Evolutionary conservation across 2,797 vertebrate species (phyloP).

Genomic region (Mycteria americana): DNA sequence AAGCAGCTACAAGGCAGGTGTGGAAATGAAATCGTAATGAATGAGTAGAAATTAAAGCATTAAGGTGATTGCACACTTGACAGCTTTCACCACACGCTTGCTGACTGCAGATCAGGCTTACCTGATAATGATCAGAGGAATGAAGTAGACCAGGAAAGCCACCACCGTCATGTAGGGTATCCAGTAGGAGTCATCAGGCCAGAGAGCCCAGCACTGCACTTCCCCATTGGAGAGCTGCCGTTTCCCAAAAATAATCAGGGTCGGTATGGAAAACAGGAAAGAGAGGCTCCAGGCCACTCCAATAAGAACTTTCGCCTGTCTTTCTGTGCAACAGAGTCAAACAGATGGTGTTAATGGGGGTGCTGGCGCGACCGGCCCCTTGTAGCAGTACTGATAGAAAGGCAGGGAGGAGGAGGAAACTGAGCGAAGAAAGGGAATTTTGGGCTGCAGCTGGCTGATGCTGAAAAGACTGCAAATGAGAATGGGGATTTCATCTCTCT

Average conservation of each 20-base stretch:
- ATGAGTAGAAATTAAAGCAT: slow-evolving; percentile 23
- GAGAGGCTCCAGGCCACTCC: slow-evolving; percentile 75
- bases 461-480: neutral
- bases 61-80: neutral
- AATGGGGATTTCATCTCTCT: neutral
- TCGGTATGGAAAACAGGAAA: slow-evolving; percentile 81
- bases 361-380: fast-evolving
- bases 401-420: neutral
- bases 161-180: slow-evolving; percentile 79
- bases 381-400: neutral
- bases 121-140: slow-evolving; percentile 81
- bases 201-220: slow-evolving; percentile 80
- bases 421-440: neutral
- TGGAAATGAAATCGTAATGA: neutral
- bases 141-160: slow-evolving; percentile 81
- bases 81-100: neutral
- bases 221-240: slow-evolving; percentile 76
- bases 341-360: neutral
- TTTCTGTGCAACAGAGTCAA: slow-evolving; percentile 71
- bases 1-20: neutral
- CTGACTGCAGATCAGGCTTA: neutral
- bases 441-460: neutral
- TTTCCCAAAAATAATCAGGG: slow-evolving; percentile 80
- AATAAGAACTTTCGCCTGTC: slow-evolving; percentile 77
- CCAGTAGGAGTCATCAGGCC: slow-evolving; percentile 82